phyloP scores from a whole-genome alignment of 2,113 vertebrate genomes.

The Calypte anna region DNA sequence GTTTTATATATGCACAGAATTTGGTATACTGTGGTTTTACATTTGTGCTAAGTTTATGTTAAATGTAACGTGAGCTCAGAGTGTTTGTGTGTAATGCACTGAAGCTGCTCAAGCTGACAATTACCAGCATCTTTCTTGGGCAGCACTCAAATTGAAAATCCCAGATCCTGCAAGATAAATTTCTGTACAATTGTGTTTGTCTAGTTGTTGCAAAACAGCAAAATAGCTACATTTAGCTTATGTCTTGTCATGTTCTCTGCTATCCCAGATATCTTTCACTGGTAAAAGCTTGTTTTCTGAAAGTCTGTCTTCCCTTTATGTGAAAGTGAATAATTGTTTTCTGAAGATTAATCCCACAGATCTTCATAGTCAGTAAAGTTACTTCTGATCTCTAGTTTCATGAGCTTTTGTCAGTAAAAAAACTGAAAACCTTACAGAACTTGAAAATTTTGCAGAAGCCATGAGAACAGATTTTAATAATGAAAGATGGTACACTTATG shows the following conservation, averaged over 20 bases:
- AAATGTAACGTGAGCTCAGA: neutral
- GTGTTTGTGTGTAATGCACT: neutral
- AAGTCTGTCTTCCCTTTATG: neutral
- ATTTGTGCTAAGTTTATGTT: neutral
- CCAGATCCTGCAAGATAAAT: neutral
- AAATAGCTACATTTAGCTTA: neutral
- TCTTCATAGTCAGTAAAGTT: neutral
- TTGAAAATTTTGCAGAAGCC: neutral
- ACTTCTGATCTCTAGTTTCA: conserved; percentile 14
- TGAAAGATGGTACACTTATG: neutral
- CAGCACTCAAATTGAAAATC: neutral
- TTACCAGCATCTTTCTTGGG: neutral
- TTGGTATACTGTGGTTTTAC: neutral
- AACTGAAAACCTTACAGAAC: neutral
- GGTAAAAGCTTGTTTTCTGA: neutral
- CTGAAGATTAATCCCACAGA: neutral
- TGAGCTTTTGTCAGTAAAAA: neutral
- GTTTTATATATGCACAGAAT: neutral
- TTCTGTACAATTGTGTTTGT: neutral
- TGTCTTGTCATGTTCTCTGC: neutral
- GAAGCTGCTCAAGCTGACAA: neutral
- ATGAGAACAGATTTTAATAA: neutral
- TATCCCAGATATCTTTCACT: neutral
- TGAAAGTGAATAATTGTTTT: neutral
- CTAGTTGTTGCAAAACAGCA: neutral